Base-by-base conservation (phyloP, 2,888 invertebrate genomes). In the Tridacna gigas region DNA sequence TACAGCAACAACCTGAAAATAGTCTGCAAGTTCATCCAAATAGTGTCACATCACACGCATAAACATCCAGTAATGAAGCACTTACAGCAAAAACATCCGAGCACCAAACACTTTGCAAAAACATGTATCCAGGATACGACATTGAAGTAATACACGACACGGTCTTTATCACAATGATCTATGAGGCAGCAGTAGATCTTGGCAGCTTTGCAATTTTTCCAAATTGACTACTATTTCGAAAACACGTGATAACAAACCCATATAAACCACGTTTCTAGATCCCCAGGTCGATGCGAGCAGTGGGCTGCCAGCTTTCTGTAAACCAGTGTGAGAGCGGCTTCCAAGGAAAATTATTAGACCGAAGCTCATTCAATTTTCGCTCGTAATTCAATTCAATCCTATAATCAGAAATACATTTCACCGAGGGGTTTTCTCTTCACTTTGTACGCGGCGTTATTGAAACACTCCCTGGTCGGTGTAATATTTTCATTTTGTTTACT, bases 401-500 rank as follows among this genome's bases (percentile, higher is more conserved):
- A 66, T 80, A 80, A 79, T 77, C 82, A 67, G 71, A 37, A 26
- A 63, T 67, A 80, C 80, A 86, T 78, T 75, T 74, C 76, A 65
- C 76, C 56, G 71, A 51, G 48, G 78, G 74, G 73, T 86, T 78
- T 74, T 69, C 47, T 37, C 80, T 22, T 63, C 82, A 61, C 80
- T 69, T 74, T 75, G 78, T 84, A 77, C 82, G 65, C 74, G 78
- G 82, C 78, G 73, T 80, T 71, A 61, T 51, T 67, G 75, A 73
- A 66, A 77, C 86, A 84, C 86, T 86, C 86, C 86, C 78, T 74
- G 51, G 74, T 66, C 66, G 65, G 78, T 79, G 84, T 67, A 79
- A 77, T 76, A 75, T 84, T 86, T 77, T 77, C 84, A 67, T 85
- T 86, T 89, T 89, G 89, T 89, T 89, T 89, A 89, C 84, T 80